Percentiles rank a stretch among this genome's conserved stretches.
phyloP scores from a whole-genome alignment of 2,113 vertebrate species.

The Pycnonotus jocosus region DNA sequence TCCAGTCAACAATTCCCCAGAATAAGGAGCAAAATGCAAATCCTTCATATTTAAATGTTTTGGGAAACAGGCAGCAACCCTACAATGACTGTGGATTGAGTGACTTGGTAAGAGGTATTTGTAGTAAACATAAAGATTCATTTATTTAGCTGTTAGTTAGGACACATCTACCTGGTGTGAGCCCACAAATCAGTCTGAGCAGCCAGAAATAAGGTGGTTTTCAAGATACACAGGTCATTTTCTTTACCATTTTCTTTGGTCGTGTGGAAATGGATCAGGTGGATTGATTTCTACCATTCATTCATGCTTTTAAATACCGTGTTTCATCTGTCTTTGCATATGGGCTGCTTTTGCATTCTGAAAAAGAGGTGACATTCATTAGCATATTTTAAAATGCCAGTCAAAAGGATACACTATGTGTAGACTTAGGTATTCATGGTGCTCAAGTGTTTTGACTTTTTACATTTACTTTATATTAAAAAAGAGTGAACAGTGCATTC shows the following conservation, averaged over 20 bases:
- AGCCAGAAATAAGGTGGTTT: neutral
- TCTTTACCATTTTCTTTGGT: neutral
- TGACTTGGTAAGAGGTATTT: neutral
- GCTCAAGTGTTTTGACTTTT: neutral
- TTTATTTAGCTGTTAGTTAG: neutral
- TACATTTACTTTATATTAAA: neutral
- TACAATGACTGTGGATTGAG: neutral
- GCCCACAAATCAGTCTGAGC: fast-evolving
- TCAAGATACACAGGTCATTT: neutral
- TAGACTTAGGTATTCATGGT: neutral
- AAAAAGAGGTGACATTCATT: neutral
- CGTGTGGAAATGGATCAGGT: neutral
- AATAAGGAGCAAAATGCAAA: neutral
- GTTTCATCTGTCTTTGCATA: neutral
- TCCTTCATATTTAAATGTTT: neutral
- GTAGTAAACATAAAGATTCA: neutral
- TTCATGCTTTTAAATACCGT: neutral
- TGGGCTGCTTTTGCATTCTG: neutral
- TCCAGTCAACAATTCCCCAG: neutral
- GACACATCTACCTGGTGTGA: neutral
- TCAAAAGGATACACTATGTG: neutral
- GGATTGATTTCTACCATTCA: neutral
- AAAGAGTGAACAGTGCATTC: neutral
- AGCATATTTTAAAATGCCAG: neutral
- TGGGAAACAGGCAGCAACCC: neutral